These are phyloP conservation scores for Gallinago solitaria DNA, from an alignment of 2,797 vertebrate species.

Conservation along the genomic window DNA sequence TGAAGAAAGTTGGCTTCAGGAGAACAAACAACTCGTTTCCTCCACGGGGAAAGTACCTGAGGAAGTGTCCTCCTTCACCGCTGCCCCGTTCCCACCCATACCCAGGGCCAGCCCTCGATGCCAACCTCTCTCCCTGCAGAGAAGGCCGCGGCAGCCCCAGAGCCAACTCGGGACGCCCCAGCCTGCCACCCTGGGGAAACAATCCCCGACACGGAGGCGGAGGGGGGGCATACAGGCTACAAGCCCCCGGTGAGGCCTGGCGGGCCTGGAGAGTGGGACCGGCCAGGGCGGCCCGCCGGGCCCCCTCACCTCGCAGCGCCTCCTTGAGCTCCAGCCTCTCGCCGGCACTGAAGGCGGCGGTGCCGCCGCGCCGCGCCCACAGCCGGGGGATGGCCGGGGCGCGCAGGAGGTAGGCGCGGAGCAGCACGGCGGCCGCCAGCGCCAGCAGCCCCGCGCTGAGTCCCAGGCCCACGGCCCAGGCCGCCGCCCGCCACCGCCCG, in stretches of 20 bases:
- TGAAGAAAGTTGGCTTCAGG: not conserved
- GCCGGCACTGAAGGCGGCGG: constrained; percentile 6
- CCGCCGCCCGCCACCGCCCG: no score
- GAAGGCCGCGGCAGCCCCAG: not conserved
- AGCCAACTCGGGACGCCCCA: not conserved
- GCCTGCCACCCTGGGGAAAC: no score
- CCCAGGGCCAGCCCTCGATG: not conserved
- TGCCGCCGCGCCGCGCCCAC: not conserved
- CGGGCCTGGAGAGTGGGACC: not conserved
- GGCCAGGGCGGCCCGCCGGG: not conserved
- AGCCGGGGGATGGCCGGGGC: not conserved
- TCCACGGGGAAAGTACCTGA: not conserved
- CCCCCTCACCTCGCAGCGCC: constrained; percentile 83
- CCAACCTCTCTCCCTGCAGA: not conserved
- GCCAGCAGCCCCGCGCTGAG: not conserved
- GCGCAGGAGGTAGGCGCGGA: not conserved
- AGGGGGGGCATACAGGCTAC: not conserved
- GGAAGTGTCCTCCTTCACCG: not conserved
- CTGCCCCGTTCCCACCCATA: not conserved
- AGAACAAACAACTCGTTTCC: not conserved
- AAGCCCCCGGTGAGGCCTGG: not conserved
- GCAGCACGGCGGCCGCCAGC: not conserved
- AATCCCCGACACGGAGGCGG: not conserved
- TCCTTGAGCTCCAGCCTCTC: constrained; percentile 76
- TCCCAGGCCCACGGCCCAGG: not conserved